Evolutionary conservation across 2,888 invertebrate species (phyloP).

Genomic region (Belgica antarctica): DNA sequence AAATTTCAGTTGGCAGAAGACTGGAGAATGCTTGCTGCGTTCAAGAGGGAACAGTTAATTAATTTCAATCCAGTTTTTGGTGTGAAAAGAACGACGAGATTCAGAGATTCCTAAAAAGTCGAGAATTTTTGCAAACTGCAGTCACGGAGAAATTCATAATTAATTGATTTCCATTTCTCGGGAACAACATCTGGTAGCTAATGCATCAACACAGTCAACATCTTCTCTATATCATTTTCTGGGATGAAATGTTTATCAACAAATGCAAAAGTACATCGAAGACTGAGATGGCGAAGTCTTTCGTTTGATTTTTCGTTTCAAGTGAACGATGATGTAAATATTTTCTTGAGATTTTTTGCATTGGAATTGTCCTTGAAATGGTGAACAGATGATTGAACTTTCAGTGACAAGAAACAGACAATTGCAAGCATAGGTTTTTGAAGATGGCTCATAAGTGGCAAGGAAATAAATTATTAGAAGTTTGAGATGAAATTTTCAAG

Average conservation of each 20-base stretch:
- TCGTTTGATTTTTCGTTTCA: not conserved
- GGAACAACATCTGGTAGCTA: conserved; percentile 29
- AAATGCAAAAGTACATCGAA: conserved; percentile 13
- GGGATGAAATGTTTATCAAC: conserved; percentile 26
- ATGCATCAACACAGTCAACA: not conserved
- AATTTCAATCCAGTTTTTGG: not conserved
- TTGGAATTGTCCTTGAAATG: not conserved
- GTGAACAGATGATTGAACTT: not conserved
- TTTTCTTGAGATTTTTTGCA: not conserved
- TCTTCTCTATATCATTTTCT: not conserved
- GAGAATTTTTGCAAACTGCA: not conserved
- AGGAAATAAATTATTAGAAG: too few relatives aligned
- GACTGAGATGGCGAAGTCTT: not conserved
- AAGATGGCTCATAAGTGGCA: too few relatives aligned
- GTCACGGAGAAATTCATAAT: conserved; percentile 2
- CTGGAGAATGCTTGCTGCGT: not conserved
- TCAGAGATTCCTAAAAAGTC: not conserved
- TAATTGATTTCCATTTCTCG: conserved; percentile 31
- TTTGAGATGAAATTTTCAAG: too few relatives aligned
- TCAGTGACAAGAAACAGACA: not conserved
- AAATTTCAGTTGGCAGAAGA: conserved; percentile 4
- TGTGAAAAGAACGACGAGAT: not conserved
- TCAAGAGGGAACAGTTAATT: conserved; percentile 6
- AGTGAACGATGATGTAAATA: not conserved
- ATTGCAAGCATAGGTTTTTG: too few relatives aligned